These are phyloP conservation scores for Merluccius polli DNA, from an alignment of 2,797 vertebrate genomes.

Conservation along the genomic window DNA sequence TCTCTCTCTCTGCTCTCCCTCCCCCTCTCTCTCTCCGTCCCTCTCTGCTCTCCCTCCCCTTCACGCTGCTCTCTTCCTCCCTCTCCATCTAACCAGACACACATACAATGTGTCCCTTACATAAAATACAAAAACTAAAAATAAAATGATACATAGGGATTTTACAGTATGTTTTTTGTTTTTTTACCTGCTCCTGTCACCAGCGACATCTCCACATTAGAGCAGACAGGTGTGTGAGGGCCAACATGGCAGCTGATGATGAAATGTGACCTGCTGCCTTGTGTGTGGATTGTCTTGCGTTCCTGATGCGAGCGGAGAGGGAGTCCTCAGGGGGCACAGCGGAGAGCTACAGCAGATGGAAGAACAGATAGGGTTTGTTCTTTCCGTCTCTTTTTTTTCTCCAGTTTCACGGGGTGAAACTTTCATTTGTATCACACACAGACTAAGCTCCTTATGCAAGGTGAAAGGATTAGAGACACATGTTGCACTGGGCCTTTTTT, in stretches of 20 bases:
- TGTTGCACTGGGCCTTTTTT: too few species aligned
- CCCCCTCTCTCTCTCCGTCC: too few species aligned
- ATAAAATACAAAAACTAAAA: background rate
- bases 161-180: background rate
- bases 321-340: constrained; percentile 36
- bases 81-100: background rate
- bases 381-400: constrained; percentile 12
- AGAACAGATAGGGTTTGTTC: constrained; percentile 24
- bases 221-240: constrained; percentile 41
- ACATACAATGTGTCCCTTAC: background rate
- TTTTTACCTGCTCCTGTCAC: background rate
- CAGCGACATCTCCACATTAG: constrained; percentile 28
- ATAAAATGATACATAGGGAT: too few species aligned
- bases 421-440: constrained; percentile 21
- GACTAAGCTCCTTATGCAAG: constrained; percentile 12
- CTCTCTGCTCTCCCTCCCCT: background rate
- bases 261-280: constrained; percentile 64
- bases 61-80: background rate
- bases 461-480: too few species aligned
- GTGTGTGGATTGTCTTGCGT: constrained; percentile 55
- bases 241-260: constrained; percentile 59
- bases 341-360: constrained; percentile 60
- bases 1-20: too few species aligned
- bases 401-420: constrained; percentile 25
- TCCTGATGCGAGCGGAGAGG: constrained; percentile 43